phyloP scores from a whole-genome alignment of 1,140 invertebrate species.

The Holotrichia oblita region DNA sequence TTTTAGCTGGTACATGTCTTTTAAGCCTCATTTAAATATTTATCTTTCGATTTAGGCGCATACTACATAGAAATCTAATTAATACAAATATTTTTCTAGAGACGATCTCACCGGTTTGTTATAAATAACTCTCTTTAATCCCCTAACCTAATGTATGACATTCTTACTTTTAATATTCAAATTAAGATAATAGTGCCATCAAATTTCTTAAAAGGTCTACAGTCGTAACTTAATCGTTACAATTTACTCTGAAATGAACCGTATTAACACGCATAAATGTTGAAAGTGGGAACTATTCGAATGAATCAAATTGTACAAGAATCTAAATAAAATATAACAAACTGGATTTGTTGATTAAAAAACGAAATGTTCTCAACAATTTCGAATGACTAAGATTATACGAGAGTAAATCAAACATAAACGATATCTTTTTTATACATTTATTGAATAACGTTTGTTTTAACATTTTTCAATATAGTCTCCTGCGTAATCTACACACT shows the following conservation, averaged over 20 bases:
- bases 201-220: not conserved
- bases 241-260: not conserved
- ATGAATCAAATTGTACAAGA: no score
- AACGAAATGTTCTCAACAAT: no score
- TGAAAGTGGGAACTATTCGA: no score
- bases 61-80: not conserved
- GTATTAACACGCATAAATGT: no score
- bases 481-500: no score
- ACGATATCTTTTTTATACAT: no score
- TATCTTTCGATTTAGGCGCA: not conserved
- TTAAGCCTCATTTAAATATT: not conserved
- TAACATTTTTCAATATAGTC: no score
- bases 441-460: no score
- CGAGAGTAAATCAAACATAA: no score
- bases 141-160: constrained; percentile 3
- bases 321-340: no score
- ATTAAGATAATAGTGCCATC: not conserved
- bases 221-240: not conserved
- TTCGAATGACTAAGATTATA: no score
- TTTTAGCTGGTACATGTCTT: not conserved
- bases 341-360: no score
- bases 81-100: not conserved
- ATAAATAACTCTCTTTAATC: constrained; percentile 2
- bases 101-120: not conserved
- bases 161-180: not conserved